A percentile compares a stretch with the other conserved stretches of the same genome.
Evolutionary conservation across 2,888 invertebrate genomes (phyloP).

Genomic region (Chirona hameri): DNA sequence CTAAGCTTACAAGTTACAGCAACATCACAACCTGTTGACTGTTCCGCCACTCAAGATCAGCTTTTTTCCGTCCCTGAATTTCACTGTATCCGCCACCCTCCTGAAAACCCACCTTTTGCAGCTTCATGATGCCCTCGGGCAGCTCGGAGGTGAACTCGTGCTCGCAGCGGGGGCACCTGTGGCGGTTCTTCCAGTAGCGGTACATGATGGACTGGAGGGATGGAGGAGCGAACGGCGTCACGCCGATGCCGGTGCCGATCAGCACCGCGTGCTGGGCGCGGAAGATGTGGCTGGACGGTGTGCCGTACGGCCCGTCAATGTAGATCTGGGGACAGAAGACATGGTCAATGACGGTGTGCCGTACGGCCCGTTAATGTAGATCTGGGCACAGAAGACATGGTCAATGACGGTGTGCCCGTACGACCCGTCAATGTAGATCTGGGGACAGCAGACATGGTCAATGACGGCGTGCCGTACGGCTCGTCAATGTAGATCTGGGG

Average conservation of each 20-base stretch:
- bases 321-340: conserved; percentile 62
- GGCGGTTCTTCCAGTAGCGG: conserved; percentile 79
- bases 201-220: conserved; percentile 92
- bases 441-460: conserved; percentile 33
- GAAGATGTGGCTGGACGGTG: conserved; percentile 92
- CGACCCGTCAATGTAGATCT: conserved; percentile 93
- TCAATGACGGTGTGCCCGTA: conserved; percentile 72
- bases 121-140: conserved; percentile 75
- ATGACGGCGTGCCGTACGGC: too few species aligned
- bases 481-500: too few species aligned
- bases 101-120: conserved; percentile 64
- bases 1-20: too few species aligned
- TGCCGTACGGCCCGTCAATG: conserved; percentile 93
- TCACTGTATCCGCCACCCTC: too few species aligned
- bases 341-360: conserved; percentile 64
- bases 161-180: conserved; percentile 78
- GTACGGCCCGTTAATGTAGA: conserved; percentile 91
- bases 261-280: conserved; percentile 90
- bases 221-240: conserved; percentile 86
- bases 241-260: conserved; percentile 92
- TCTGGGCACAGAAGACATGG: conserved; percentile 53
- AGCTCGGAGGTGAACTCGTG: conserved; percentile 79
- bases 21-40: too few species aligned
- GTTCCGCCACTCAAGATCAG: too few species aligned
- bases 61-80: too few species aligned